phyloP scores from a whole-genome alignment of 2,797 vertebrate genomes.

The Ctenopoma multispine region DNA sequence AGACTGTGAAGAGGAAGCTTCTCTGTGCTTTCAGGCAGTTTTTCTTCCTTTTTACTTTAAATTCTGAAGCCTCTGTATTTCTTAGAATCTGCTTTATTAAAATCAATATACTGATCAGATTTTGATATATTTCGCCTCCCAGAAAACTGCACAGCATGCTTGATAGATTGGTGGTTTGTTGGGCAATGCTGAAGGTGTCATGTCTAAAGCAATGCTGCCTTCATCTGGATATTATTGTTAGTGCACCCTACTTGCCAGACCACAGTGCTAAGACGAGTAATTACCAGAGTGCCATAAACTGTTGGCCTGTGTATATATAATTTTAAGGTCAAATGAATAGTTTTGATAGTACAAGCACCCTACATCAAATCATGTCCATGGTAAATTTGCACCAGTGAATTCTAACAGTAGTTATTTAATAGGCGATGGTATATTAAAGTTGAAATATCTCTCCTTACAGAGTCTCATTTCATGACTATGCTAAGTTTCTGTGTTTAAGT shows the following conservation, averaged over 20 bases:
- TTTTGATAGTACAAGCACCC: background rate
- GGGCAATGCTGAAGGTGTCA: background rate
- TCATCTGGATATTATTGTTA: slow-evolving; percentile 42
- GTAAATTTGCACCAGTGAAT: background rate
- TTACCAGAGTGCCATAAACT: slow-evolving; percentile 27
- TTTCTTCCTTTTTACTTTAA: slow-evolving; percentile 43
- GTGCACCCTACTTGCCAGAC: slow-evolving; percentile 10
- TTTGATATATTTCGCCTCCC: slow-evolving; percentile 52
- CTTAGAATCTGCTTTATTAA: slow-evolving; percentile 38
- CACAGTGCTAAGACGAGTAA: slow-evolving; percentile 10
- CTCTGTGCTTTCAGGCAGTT: background rate
- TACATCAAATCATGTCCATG: background rate
- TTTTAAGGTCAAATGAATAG: slow-evolving; percentile 35
- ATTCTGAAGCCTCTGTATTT: slow-evolving; percentile 24
- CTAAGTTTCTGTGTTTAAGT: slow-evolving; percentile 13
- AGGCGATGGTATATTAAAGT: background rate
- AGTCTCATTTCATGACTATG: slow-evolving; percentile 5
- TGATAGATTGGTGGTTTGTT: slow-evolving; percentile 35
- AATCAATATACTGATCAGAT: slow-evolving; percentile 62
- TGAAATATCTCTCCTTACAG: slow-evolving; percentile 21
- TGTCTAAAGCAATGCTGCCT: slow-evolving; percentile 72
- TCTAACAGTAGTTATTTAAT: slow-evolving; percentile 10
- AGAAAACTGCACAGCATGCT: slow-evolving; percentile 23
- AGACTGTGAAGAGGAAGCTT: background rate
- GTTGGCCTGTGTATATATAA: slow-evolving; percentile 17